Percentiles rank a stretch among this genome's conserved stretches.
These are phyloP conservation scores for Oncorhynchus keta DNA, from an alignment of 2,113 vertebrate genomes.

Conservation along the genomic window DNA sequence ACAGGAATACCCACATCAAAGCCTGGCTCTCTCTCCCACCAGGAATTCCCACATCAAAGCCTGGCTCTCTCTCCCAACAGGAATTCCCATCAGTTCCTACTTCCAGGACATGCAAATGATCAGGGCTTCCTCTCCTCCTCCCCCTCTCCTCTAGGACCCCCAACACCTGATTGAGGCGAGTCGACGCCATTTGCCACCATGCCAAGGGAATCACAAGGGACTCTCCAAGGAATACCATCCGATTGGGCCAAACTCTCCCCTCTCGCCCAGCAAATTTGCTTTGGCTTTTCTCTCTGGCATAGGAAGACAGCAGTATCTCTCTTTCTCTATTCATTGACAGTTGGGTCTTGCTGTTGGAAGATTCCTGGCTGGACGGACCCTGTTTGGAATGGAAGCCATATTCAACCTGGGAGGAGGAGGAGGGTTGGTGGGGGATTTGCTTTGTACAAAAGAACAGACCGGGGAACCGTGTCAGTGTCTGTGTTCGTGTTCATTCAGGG, in stretches of 20 bases:
- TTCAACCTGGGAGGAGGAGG: constrained; percentile 30
- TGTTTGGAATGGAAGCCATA: constrained; percentile 51
- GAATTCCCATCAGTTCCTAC: constrained; percentile 62
- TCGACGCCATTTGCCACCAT: constrained; percentile 69
- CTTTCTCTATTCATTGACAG: constrained; percentile 57
- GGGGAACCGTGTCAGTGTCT: constrained; percentile 62
- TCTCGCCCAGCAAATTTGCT: constrained; percentile 74
- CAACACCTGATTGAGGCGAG: constrained; percentile 75
- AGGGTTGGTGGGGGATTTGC: constrained; percentile 62
- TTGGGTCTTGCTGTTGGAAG: constrained; percentile 57
- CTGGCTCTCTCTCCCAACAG: constrained; percentile 63
- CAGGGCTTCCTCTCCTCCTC: constrained; percentile 2
- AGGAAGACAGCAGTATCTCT: constrained; percentile 61
- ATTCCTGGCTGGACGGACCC: constrained; percentile 76
- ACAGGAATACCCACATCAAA: no score
- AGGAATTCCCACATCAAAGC: constrained; percentile 74
- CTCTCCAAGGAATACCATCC: constrained; percentile 71
- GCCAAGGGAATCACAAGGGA: constrained; percentile 72
- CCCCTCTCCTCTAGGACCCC: constrained; percentile 64
- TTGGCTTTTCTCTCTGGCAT: constrained; percentile 75
- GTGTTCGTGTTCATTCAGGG: constrained; percentile 62
- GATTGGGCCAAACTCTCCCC: constrained; percentile 69
- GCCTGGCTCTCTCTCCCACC: constrained; percentile 33
- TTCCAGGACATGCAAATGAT: constrained; percentile 73
- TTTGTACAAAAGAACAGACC: constrained; percentile 63